phyloP scores from a whole-genome alignment of 2,113 vertebrate genomes.

The Halcyon malimbica region DNA sequence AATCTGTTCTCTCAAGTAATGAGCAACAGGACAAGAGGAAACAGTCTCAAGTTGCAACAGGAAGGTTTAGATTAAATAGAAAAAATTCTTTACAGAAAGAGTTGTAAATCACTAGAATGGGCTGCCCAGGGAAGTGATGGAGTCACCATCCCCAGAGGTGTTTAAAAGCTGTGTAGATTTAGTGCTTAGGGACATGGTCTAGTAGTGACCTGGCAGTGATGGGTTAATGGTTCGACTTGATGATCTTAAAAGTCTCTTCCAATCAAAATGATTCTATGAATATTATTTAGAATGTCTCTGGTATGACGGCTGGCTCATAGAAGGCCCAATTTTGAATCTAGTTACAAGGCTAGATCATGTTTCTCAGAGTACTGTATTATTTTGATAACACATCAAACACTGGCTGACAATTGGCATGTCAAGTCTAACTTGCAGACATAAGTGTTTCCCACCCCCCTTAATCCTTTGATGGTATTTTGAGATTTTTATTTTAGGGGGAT shows the following conservation, averaged over 20 bases:
- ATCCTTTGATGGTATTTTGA: neutral
- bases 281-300: neutral
- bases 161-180: neutral
- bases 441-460: neutral
- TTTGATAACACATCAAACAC: neutral
- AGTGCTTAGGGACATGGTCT: neutral
- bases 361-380: neutral
- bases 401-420: neutral
- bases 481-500: neutral
- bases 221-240: too few relatives aligned
- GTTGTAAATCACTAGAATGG: too few relatives aligned
- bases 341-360: neutral
- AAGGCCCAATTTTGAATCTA: neutral
- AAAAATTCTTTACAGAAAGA: too few relatives aligned
- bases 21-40: too few relatives aligned
- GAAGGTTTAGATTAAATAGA: too few relatives aligned
- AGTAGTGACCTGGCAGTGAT: too few relatives aligned
- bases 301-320: rapidly evolving
- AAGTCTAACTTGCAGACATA: neutral
- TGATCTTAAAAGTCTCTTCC: neutral
- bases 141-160: too few relatives aligned
- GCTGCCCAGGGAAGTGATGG: too few relatives aligned
- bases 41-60: too few relatives aligned
- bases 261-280: neutral
- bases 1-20: too few relatives aligned